A percentile compares a stretch with the other conserved stretches of the same genome.
phyloP scores from a whole-genome alignment of 2,797 vertebrate genomes.

The Cryptoblepharus egeriae region DNA sequence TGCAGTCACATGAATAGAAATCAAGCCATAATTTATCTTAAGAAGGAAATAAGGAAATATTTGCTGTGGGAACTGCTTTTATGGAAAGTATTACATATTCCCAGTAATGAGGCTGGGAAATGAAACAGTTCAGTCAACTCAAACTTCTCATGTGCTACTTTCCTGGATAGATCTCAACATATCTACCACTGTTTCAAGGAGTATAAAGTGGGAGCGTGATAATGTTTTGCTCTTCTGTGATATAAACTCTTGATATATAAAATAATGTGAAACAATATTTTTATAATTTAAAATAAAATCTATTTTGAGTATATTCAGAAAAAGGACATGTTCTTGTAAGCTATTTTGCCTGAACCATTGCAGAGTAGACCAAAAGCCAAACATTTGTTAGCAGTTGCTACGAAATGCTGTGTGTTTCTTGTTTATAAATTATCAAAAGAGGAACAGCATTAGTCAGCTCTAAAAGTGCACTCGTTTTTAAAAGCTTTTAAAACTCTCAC shows the following conservation, averaged over 20 bases:
- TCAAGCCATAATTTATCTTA: background rate
- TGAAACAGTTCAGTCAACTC: background rate
- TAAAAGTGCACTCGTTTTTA: background rate
- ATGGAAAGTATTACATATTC: background rate
- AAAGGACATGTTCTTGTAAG: background rate
- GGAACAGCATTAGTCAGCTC: background rate
- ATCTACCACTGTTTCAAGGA: too few relatives aligned
- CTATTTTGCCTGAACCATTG: background rate
- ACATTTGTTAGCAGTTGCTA: background rate
- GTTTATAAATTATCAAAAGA: too few relatives aligned
- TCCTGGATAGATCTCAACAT: background rate
- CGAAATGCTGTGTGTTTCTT: too few relatives aligned
- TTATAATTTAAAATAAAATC: background rate
- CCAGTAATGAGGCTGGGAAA: background rate
- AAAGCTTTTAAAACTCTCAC: background rate
- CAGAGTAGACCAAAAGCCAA: background rate
- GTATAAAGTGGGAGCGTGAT: background rate
- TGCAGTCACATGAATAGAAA: background rate
- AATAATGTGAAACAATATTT: background rate
- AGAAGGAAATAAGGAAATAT: too few relatives aligned
- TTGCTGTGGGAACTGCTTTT: background rate
- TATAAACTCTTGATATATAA: too few relatives aligned
- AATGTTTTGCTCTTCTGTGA: too few relatives aligned
- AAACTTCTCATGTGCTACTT: background rate
- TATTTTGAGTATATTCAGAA: background rate